Conservation (phyloP, 2,888 invertebrate species). For the Caenorhabditis sinica region DNA sequence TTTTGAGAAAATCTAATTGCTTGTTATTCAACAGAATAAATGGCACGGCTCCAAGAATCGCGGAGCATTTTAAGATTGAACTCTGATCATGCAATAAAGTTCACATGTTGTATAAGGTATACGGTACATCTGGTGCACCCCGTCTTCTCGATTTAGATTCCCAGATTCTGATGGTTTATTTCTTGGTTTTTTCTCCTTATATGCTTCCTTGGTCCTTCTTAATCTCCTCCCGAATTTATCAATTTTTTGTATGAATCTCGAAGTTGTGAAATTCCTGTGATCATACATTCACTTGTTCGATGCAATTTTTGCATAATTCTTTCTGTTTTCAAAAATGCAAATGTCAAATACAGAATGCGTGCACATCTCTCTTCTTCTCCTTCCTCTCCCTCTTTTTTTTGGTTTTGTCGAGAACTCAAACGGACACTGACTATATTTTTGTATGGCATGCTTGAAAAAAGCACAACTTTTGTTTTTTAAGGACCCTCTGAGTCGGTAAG, state of each 20-base stretch:
- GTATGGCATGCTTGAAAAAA: constrained; percentile 75
- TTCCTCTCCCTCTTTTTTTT: background rate
- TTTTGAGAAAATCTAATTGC: too few relatives aligned
- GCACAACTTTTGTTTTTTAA: constrained; percentile 70
- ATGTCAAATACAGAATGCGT: constrained; percentile 35
- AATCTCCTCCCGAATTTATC: background rate
- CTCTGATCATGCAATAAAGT: too few relatives aligned
- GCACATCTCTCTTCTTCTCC: background rate
- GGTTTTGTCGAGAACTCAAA: constrained; percentile 22
- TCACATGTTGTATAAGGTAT: too few relatives aligned
- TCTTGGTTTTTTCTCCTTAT: too few relatives aligned
- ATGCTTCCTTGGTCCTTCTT: background rate
- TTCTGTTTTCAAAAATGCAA: constrained; percentile 43
- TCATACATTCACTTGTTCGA: constrained; percentile 46
- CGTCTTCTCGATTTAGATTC: too few relatives aligned
- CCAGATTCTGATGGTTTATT: too few relatives aligned
- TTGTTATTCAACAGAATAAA: too few relatives aligned
- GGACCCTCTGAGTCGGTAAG: constrained; percentile 70
- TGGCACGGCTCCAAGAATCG: too few relatives aligned
- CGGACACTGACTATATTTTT: constrained; percentile 25
- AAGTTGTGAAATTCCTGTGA: background rate
- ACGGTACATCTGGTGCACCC: too few relatives aligned
- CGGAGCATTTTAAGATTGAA: too few relatives aligned
- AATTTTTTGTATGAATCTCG: too few relatives aligned
- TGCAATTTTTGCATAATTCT: constrained; percentile 43